Evolutionary conservation across 2,888 invertebrate species (phyloP).

Genomic region (Epiblema foenella): DNA sequence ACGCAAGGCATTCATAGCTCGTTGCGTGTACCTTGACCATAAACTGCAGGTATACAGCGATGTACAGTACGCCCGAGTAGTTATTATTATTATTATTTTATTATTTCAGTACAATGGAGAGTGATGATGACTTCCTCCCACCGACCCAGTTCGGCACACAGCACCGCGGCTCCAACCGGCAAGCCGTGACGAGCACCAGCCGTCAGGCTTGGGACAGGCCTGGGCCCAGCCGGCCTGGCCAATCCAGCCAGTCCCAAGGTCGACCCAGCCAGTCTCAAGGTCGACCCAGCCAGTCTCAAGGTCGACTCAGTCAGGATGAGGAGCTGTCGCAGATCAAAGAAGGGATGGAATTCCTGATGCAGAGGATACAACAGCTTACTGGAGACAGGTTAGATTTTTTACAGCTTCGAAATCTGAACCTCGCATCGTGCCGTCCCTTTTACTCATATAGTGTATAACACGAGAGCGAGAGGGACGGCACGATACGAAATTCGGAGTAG

Average conservation of each 20-base stretch:
- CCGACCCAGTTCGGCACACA: slow-evolving; percentile 2
- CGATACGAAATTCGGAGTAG: too few relatives aligned
- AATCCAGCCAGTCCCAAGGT: background rate
- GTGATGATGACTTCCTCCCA: slow-evolving; percentile 6
- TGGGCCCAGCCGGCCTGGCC: background rate
- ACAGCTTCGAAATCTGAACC: too few relatives aligned
- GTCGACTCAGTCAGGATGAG: background rate
- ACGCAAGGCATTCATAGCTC: too few relatives aligned
- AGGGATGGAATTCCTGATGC: background rate
- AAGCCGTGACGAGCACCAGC: background rate
- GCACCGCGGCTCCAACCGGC: background rate
- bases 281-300: background rate
- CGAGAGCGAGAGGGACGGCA: too few relatives aligned
- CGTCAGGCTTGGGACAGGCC: background rate
- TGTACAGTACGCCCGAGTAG: too few relatives aligned
- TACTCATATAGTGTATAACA: too few relatives aligned
- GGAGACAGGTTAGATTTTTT: slow-evolving; percentile 1
- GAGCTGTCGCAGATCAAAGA: slow-evolving; percentile 6
- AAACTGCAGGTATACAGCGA: too few relatives aligned
- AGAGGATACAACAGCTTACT: background rate
- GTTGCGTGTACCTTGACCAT: too few relatives aligned
- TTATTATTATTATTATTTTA: too few relatives aligned
- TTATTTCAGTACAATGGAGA: background rate
- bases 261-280: background rate
- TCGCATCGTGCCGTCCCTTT: too few relatives aligned